Base-by-base conservation (phyloP, 2,797 vertebrate species). In the Telmatherina bonti region DNA sequence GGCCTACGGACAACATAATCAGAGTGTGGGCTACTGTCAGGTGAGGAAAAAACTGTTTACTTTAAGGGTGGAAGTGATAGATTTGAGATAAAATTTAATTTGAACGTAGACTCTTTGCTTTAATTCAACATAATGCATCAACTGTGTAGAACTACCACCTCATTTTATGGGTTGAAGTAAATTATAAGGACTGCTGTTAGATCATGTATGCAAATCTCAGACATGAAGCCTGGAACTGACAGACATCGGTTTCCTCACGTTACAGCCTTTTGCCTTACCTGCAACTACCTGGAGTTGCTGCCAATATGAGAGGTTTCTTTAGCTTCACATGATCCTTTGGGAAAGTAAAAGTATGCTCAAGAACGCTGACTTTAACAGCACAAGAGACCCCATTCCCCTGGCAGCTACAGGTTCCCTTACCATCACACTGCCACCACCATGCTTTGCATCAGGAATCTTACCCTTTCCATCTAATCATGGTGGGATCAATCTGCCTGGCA, bases 21-120 rank as follows among this genome's bases (percentile, higher is more conserved):
- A 79, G 72, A 90, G 85, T 8, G 96, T 98, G 72, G 97, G 97
- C 1, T 99, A 99, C 76, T 99, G 97, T 84, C 98, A 99, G 97
- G 97, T 97, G 90, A 87, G 11, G 43, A 33, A 69, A 59, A 45
- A 30, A 22, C 30, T 79, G 71, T 86, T 87, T 72, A 43, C 54
- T 9, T 58, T 33, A 33, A 79, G 53, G 85, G 78, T 45, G 43
- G 73, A 54, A 61, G 73, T 77, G 24, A 52, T 13, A 15, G 5
- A 15, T 26, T 15, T 15, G 22, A 15, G 1, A 52, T 52, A 27
- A 52, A 52, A 52, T 27, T 26, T 26, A 15, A 24, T 15, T 15
- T 15, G 13, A 26, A 13, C 15, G 11, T 6, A 26, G 49, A 26
- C 24, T 52, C 16, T 15, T 7, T 26, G 24, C 10, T 26, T 52